These are phyloP conservation scores for Cotesia typhae DNA, from an alignment of 1,140 invertebrate species.

Conservation along the genomic window DNA sequence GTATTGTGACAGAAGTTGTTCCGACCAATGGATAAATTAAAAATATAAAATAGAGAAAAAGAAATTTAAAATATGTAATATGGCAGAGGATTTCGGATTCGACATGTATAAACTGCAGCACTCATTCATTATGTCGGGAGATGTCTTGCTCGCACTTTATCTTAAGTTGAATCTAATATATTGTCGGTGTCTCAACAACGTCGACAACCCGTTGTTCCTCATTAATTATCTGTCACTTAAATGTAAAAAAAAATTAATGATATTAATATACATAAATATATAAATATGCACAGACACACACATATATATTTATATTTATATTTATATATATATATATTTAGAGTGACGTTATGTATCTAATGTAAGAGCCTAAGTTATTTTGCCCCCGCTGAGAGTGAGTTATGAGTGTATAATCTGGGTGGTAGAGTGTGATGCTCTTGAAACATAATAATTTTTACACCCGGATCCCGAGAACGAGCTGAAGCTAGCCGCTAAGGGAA, in stretches of 20 bases:
- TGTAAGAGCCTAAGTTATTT: not conserved
- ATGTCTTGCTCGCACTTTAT: conserved; percentile 59
- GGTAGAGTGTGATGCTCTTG: conserved; percentile 24
- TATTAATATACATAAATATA: conserved; percentile 10
- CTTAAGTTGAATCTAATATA: conserved; percentile 59
- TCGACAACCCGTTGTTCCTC: conserved; percentile 56
- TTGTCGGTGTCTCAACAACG: conserved; percentile 52
- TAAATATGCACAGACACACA: not conserved
- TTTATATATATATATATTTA: no score
- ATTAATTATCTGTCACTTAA: conserved; percentile 60
- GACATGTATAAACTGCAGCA: not conserved
- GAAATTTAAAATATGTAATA: not conserved
- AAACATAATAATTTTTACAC: conserved; percentile 37
- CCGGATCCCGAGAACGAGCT: conserved; percentile 14
- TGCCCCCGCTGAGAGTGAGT: conserved; percentile 22
- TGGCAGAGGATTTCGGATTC: not conserved
- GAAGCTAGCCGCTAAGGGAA: not conserved
- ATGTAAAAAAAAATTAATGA: conserved; percentile 39
- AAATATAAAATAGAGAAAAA: conserved; percentile 2
- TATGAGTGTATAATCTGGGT: not conserved
- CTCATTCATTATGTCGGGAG: conserved; percentile 49
- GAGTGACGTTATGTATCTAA: no score
- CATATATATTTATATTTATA: no score
- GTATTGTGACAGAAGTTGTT: no score
- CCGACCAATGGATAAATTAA: conserved; percentile 11